Evolutionary conservation across 2,113 vertebrate genomes (phyloP).

Genomic region (Prietella phreatophila): DNA sequence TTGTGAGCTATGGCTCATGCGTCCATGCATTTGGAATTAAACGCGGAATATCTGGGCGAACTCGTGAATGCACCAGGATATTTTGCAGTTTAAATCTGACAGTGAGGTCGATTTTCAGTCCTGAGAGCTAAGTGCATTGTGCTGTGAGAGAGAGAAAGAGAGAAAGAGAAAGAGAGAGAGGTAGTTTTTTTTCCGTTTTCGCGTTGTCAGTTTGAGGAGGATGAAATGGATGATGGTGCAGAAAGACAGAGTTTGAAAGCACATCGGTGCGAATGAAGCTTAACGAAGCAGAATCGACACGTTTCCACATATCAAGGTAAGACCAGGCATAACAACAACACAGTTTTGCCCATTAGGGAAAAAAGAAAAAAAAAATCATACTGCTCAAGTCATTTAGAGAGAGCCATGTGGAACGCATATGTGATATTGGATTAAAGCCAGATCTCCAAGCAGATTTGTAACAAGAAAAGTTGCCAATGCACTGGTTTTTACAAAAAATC

Average conservation of each 20-base stretch:
- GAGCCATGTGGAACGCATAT: background rate
- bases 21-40: background rate
- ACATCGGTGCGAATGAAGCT: conserved; percentile 11
- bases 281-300: conserved; percentile 46
- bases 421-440: background rate
- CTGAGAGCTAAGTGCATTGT: conserved; percentile 14
- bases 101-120: conserved; percentile 14
- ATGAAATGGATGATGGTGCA: conserved; percentile 43
- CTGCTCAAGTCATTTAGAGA: background rate
- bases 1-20: background rate
- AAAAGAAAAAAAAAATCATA: too few species aligned
- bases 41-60: background rate
- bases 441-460: background rate
- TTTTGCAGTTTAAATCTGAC: background rate
- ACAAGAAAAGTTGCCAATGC: conserved; percentile 9
- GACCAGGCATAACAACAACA: background rate
- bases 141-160: background rate
- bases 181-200: conserved; percentile 4
- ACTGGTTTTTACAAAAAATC: background rate
- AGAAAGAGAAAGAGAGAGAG: background rate
- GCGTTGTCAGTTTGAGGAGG: conserved; percentile 20
- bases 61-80: background rate
- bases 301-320: conserved; percentile 51
- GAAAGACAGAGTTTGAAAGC: conserved; percentile 46
- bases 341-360: background rate